These are phyloP conservation scores for Panthera leo DNA, from an alignment of 2,113 vertebrate genomes.

Conservation along the genomic window DNA sequence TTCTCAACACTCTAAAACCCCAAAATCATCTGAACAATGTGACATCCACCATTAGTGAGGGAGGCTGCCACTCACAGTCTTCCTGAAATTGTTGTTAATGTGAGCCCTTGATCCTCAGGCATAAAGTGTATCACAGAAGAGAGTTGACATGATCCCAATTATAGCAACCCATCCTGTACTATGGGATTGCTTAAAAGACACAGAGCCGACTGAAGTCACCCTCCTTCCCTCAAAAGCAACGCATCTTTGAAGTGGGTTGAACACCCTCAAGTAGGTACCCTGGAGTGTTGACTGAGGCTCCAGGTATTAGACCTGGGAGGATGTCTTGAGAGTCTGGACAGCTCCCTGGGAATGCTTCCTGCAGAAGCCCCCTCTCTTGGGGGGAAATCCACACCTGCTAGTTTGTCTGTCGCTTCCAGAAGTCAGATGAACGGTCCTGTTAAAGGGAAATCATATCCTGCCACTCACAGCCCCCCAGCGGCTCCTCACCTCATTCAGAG, in stretches of 20 bases:
- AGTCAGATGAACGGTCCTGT: background rate
- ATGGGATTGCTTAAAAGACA: background rate
- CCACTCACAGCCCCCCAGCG: background rate
- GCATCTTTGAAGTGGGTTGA: background rate
- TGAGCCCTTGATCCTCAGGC: background rate
- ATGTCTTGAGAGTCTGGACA: background rate
- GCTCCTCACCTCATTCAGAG: background rate
- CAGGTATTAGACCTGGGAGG: background rate
- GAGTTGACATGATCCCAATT: background rate
- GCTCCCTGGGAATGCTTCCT: background rate
- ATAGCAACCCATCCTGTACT: accelerated
- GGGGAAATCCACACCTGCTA: background rate
- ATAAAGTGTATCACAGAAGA: background rate
- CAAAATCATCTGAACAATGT: background rate
- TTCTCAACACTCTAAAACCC: background rate
- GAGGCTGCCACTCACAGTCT: background rate
- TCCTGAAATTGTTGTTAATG: background rate
- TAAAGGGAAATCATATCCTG: background rate
- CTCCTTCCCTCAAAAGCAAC: background rate
- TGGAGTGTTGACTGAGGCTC: background rate
- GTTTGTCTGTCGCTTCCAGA: background rate
- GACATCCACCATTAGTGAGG: background rate
- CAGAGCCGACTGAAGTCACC: background rate
- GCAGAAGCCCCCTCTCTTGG: background rate
- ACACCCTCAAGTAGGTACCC: background rate